Evolutionary conservation across 2,797 vertebrate genomes (phyloP).

Genomic region (Fistularia tabacaria): DNA sequence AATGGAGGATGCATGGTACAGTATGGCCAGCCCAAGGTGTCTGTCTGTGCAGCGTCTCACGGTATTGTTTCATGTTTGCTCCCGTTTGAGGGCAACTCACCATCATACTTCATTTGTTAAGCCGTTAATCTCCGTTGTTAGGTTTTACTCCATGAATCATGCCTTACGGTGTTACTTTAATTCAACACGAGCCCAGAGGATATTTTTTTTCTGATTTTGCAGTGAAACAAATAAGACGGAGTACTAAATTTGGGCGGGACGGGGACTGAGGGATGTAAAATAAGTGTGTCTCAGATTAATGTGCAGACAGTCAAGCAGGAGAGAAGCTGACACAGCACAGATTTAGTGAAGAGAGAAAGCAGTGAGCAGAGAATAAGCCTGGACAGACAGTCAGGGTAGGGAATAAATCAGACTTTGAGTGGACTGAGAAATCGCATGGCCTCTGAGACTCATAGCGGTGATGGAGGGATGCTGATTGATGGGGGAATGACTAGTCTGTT

Average conservation of each 20-base stretch:
- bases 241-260: constrained; percentile 6
- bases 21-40: constrained; percentile 31
- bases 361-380: constrained; percentile 40
- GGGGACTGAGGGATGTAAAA: constrained; percentile 24
- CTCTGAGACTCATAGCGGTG: constrained; percentile 38
- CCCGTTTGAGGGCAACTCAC: neutral
- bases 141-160: constrained; percentile 29
- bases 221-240: constrained; percentile 6
- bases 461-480: constrained; percentile 57
- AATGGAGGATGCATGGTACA: constrained; percentile 38
- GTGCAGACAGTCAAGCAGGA: constrained; percentile 19
- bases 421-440: constrained; percentile 51
- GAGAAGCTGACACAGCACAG: constrained; percentile 58
- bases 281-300: constrained; percentile 43
- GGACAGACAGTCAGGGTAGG: constrained; percentile 24
- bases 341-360: constrained; percentile 51
- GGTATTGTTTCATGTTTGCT: constrained; percentile 10
- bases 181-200: too few species aligned
- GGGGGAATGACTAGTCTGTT: constrained; percentile 49
- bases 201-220: constrained; percentile 7
- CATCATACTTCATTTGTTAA: neutral
- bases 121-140: constrained; percentile 33
- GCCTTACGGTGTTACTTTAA: neutral
- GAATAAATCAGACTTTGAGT: constrained; percentile 60
- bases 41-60: constrained; percentile 25